These are phyloP conservation scores for Porites rus DNA, from an alignment of 92 coral and sea anemone species.

Conservation along the genomic window DNA sequence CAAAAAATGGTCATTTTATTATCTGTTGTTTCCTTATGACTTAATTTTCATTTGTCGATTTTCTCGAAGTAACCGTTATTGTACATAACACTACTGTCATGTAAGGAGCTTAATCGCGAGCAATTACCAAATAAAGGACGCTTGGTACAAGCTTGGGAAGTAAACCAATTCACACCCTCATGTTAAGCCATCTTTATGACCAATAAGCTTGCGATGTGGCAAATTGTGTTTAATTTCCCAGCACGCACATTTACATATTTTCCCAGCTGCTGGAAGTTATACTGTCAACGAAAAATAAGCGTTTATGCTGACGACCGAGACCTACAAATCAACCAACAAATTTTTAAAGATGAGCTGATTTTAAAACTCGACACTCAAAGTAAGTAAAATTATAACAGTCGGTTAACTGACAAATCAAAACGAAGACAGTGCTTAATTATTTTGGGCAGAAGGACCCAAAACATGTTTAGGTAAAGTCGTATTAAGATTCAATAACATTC, in stretches of 20 bases:
- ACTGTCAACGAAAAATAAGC: not conserved
- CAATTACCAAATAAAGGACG: slow-evolving; percentile 17
- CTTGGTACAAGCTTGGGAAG: slow-evolving; percentile 10
- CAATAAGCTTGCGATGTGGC: slow-evolving; percentile 21
- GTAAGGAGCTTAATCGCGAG: slow-evolving; percentile 9
- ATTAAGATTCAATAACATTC: not conserved
- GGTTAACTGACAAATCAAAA: not conserved
- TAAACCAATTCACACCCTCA: slow-evolving; percentile 19
- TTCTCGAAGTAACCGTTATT: not conserved
- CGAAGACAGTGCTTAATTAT: not conserved
- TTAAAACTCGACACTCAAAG: not conserved
- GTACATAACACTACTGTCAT: not conserved
- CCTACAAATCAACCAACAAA: slow-evolving; percentile 7
- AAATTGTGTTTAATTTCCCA: slow-evolving; percentile 40
- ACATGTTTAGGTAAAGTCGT: not conserved
- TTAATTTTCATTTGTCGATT: not conserved
- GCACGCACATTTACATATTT: slow-evolving; percentile 29
- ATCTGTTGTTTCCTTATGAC: not conserved
- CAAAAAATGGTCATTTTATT: not conserved
- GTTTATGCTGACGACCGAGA: not conserved
- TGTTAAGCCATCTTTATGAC: slow-evolving; percentile 26
- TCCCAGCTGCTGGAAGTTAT: slow-evolving; percentile 40
- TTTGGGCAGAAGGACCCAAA: not conserved
- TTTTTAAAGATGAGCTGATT: not conserved
- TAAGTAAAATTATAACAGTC: not conserved